A percentile compares a stretch with the other conserved stretches of the same genome.
phyloP scores from a whole-genome alignment of 2,113 vertebrate species.

The Calyptomena viridis region DNA sequence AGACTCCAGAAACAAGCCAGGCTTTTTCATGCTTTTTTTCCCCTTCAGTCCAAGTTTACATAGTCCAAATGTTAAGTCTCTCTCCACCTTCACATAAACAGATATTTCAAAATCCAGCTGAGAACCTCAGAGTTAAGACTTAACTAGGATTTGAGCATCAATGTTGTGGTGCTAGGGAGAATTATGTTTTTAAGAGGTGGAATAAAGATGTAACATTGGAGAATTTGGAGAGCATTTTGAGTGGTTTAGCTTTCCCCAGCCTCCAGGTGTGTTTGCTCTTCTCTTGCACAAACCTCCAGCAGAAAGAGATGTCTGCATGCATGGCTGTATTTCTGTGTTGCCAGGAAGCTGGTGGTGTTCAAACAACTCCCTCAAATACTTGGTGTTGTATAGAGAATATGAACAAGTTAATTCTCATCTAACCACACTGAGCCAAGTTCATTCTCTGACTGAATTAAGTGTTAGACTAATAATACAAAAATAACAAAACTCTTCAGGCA shows the following conservation, averaged over 20 bases:
- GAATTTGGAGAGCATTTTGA: neutral
- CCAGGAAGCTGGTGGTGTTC: neutral
- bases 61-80: neutral
- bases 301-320: neutral
- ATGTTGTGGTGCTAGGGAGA: neutral
- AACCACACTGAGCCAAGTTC: neutral
- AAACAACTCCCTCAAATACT: neutral
- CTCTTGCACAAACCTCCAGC: neutral
- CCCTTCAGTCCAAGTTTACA: neutral
- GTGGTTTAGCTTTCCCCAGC: neutral
- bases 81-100: neutral
- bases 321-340: neutral
- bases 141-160: neutral
- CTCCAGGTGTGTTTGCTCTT: neutral
- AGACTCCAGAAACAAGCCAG: neutral
- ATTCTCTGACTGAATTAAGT: neutral
- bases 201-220: rapidly evolving
- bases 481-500: neutral
- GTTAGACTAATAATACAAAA: neutral
- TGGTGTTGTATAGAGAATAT: neutral
- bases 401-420: neutral
- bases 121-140: neutral
- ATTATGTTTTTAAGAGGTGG: neutral
- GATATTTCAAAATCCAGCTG: neutral
- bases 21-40: neutral